Evolutionary conservation across 2,888 invertebrate species (phyloP), one percentile per base, ranked within the genome.

Genomic region (Oligia fasciuncula): DNA sequence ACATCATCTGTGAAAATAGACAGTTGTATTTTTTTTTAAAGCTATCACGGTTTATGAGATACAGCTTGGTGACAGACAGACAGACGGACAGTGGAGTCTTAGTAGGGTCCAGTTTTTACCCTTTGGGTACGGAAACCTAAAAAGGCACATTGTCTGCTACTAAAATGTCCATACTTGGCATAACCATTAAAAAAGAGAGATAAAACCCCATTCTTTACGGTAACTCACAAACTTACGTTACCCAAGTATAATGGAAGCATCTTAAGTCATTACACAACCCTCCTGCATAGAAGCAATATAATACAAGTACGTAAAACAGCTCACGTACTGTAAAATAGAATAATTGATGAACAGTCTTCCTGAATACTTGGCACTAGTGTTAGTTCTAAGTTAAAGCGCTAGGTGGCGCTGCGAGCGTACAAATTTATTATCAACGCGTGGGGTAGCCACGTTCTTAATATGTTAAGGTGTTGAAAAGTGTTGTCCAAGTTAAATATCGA

Each of bases 291-390:
- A 60, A 78, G 62, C 49, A 84, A 43, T 85, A 70, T 67, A 43
- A 75, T 68, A 71, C 23, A 51, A 19, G 51, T 71, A 67, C 57
- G n/a, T 81, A 60, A 43, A 85, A 80, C 69, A 71, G 71, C 67
- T 85, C 79, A 85, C 79, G 88, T 84, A 75, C 68, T 46, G 57
- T 46, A 57, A 72, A 71, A 83, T 68, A 85, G 76, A 83, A 83
- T 83, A 85, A 85, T 83, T 85, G 76, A 85, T 83, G 76, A 81
- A 73, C 60, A 81, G 76, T 85, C 29, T 63, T 68, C 60, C 60
- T 71, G 57, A 68, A 85, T 14, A 63, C 71, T 74, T 71, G 75
- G 49, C 54, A 54, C 65, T 70, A 62, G 51, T 51, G n/a, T 83
- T 81, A 71, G 82, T 81, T 69, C 68, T 19, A 51, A 49, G n/a